Evolutionary conservation across 2,888 invertebrate species (phyloP).

Genomic region (Cheilosia urbana): DNA sequence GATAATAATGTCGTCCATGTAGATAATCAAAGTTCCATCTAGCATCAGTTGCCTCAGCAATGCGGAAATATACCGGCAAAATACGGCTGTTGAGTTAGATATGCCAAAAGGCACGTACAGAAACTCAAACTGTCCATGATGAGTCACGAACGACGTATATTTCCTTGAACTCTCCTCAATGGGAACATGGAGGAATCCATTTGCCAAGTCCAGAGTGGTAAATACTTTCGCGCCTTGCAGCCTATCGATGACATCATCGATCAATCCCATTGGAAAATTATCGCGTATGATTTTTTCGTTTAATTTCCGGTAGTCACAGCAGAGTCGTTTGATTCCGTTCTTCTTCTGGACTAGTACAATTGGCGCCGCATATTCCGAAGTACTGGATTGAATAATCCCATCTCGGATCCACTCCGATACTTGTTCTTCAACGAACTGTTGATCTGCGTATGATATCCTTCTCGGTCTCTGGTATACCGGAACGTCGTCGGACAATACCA

Average conservation of each 20-base stretch:
- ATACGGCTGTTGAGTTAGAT: conserved; percentile 71
- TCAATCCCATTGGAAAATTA: conserved; percentile 70
- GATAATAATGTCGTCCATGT: too few species aligned
- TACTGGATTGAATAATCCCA: too few species aligned
- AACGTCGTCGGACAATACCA: neutral
- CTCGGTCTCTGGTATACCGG: neutral
- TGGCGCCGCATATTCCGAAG: neutral
- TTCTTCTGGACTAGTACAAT: conserved; percentile 67
- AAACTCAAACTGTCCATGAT: conserved; percentile 76
- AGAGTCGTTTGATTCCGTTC: conserved; percentile 62
- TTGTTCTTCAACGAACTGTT: neutral
- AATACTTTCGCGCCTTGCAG: conserved; percentile 74
- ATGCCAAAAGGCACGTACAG: conserved; percentile 74
- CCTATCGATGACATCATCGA: conserved; percentile 59
- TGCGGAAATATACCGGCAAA: conserved; percentile 8
- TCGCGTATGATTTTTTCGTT: conserved; percentile 72
- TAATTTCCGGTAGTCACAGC: conserved; percentile 74
- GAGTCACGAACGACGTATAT: conserved; percentile 77
- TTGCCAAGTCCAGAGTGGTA: conserved; percentile 74
- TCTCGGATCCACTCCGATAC: neutral
- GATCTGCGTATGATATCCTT: neutral
- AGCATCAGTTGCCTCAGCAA: too few species aligned
- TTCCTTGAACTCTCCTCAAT: conserved; percentile 72
- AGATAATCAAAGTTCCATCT: too few species aligned
- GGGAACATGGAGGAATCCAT: conserved; percentile 77